Evolutionary conservation across 2,113 vertebrate species (phyloP), one percentile per base, ranked within the genome.

Genomic region (Gorsachius goisagi): DNA sequence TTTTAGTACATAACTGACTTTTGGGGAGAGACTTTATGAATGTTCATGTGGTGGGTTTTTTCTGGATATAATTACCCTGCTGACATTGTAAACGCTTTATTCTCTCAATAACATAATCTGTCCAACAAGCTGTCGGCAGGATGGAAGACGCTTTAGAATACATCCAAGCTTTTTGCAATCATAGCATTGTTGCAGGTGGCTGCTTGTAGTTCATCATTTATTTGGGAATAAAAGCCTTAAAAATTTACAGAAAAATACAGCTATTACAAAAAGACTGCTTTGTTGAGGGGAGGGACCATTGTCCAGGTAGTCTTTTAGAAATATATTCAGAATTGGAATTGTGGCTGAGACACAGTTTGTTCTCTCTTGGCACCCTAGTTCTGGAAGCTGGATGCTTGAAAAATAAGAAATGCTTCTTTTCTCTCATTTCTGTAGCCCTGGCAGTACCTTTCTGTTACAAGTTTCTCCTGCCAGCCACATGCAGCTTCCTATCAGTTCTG

Each of bases 31-130:
- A 28, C 50, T 89, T 77, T 33, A 59, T 86, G 63, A 93, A 56
- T 13, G 10, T 64, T 75, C 35, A 6, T 41, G 37, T 45, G 41
- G 9, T 44, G 12, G 1, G 0, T 17, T 87, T 92, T 89, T 71
- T 52, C 64, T 2, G 1, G 81, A 52, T 85, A 35, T 84, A 90
- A 84, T 93, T 93, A 74, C 58, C 39, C 64, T 60, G 44, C 68
- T 95, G 81, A 95, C 64, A 86, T 66, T 80, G 67, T 74, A 88
- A 95, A 78, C 20, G 60, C 47, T 92, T 83, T 37, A 67, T 95
- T 94, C 71, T 92, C 87, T 96, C 67, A 73, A 4, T 77, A 85
- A 55, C 50, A 67, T 81, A 71, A 76, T 94, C 53, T 91, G 58
- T 68, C 62, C 59, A 69, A 74, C 85, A 83, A 86, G 55, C 67